phyloP scores from a whole-genome alignment of 2,113 vertebrate genomes.

The Anthoscopus minutus region DNA sequence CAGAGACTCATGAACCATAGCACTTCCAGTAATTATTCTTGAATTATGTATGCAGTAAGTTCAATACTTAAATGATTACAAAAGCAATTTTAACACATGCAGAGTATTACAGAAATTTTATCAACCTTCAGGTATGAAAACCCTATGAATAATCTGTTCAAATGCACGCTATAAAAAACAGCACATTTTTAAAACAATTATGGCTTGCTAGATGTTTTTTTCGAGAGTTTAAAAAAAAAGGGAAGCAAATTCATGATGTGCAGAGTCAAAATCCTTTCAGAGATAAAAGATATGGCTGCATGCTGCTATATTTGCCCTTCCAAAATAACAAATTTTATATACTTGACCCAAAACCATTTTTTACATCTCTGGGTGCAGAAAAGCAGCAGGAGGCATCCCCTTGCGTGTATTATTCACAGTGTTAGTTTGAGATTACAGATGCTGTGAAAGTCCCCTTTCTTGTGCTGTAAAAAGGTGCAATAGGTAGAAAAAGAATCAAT shows the following conservation, averaged over 20 bases:
- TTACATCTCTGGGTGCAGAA: background rate
- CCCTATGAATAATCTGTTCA: background rate
- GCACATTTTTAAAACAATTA: background rate
- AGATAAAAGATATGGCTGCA: background rate
- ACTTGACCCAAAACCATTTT: background rate
- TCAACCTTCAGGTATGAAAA: background rate
- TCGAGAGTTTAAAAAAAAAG: background rate
- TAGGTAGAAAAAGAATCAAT: background rate
- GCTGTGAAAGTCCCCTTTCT: background rate
- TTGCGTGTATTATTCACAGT: background rate
- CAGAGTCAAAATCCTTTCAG: background rate
- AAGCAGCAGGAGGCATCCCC: background rate
- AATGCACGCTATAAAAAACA: background rate
- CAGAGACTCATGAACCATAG: background rate
- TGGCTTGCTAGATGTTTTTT: background rate
- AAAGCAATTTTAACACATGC: background rate
- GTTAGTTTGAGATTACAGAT: background rate
- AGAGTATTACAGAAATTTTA: background rate
- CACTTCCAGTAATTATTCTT: background rate
- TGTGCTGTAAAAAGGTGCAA: background rate
- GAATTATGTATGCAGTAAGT: background rate
- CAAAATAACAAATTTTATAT: background rate
- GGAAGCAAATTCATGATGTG: background rate
- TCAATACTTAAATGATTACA: background rate
- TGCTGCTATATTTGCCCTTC: background rate